These are phyloP conservation scores for Talpa occidentalis DNA, from an alignment of 2,113 vertebrate species.

Conservation along the genomic window DNA sequence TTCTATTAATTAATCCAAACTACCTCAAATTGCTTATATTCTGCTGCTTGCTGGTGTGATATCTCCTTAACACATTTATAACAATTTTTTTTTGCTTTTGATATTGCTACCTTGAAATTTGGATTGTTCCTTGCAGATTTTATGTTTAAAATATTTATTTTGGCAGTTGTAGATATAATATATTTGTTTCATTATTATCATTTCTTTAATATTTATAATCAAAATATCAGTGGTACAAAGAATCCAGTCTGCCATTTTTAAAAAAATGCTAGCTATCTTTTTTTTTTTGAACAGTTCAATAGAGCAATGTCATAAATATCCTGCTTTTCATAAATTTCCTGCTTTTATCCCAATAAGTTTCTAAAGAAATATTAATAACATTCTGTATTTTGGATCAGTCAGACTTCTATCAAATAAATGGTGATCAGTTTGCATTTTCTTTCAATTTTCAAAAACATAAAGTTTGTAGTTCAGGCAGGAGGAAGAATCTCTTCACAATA, in stretches of 20 bases:
- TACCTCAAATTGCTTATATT: not conserved
- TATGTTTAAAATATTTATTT: conserved; percentile 7
- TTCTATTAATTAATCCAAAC: not conserved
- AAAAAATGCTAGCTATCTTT: not conserved
- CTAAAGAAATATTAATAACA: not conserved
- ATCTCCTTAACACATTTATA: not conserved
- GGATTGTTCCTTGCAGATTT: not conserved
- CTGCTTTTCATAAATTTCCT: not conserved
- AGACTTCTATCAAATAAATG: not conserved
- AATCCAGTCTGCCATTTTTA: not conserved
- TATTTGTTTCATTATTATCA: not conserved
- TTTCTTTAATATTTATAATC: not conserved
- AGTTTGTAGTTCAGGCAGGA: not conserved
- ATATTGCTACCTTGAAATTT: not conserved
- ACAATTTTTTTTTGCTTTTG: not conserved
- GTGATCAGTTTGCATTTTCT: not conserved
- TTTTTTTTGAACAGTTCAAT: not conserved
- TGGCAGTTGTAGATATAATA: not conserved
- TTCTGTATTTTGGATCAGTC: not conserved
- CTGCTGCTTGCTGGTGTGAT: too few species aligned
- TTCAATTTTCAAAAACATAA: not conserved
- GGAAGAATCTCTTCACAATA: not conserved
- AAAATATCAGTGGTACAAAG: not conserved
- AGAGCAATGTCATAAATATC: not conserved
- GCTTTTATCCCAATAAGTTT: not conserved